These are phyloP conservation scores for Catharus minimus DNA, from an alignment of 2,113 vertebrate species.

Conservation along the genomic window DNA sequence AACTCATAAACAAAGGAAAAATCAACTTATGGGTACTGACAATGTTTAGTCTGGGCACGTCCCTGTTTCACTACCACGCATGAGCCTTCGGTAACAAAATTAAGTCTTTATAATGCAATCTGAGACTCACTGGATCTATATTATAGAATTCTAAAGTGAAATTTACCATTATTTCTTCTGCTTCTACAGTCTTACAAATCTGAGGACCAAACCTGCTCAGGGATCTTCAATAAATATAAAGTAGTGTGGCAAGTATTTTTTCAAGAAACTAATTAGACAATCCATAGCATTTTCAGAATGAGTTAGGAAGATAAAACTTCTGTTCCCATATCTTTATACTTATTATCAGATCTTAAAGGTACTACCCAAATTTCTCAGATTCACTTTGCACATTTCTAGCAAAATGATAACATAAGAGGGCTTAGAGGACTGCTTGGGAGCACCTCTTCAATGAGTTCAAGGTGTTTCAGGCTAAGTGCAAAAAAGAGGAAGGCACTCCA, in stretches of 20 bases:
- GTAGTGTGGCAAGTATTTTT: neutral
- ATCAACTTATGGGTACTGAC: neutral
- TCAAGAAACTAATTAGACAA: neutral
- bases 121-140: neutral
- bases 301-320: neutral
- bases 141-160: neutral
- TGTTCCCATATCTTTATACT: neutral
- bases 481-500: neutral
- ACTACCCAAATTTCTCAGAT: neutral
- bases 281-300: neutral
- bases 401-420: neutral
- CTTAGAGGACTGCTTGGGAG: neutral
- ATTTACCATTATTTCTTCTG: neutral
- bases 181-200: neutral
- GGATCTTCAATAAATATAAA: neutral
- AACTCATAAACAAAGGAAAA: neutral
- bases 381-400: neutral
- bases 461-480: neutral
- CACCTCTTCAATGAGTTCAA: neutral
- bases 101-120: neutral
- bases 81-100: neutral
- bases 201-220: neutral
- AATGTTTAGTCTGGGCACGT: neutral
- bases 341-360: neutral
- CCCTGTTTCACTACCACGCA: neutral